phyloP scores from a whole-genome alignment of 2,888 invertebrate species.

The Dascillus cervinus region DNA sequence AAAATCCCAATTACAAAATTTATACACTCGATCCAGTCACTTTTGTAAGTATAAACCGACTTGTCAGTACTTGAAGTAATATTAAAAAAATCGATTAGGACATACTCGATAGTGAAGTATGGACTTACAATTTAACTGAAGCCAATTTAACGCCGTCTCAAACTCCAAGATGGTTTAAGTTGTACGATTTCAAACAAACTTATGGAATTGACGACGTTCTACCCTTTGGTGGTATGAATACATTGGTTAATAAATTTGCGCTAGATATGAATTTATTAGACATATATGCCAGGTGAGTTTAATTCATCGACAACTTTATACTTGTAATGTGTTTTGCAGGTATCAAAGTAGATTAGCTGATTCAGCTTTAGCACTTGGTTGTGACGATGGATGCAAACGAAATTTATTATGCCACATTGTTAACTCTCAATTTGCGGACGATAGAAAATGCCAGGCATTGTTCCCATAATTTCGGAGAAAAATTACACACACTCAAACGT shows the following conservation, averaged over 20 bases:
- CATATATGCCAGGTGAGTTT: too few relatives aligned
- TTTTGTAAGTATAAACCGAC: slow-evolving; percentile 51
- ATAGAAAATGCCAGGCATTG: slow-evolving; percentile 27
- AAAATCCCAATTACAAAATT: slow-evolving; percentile 65
- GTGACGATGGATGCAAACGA: slow-evolving; percentile 15
- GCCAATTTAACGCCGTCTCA: slow-evolving; percentile 53
- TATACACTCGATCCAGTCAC: slow-evolving; percentile 57
- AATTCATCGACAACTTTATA: too few relatives aligned
- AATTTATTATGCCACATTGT: slow-evolving; percentile 46
- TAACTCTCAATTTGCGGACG: slow-evolving; percentile 45
- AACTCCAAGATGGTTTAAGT: slow-evolving; percentile 62
- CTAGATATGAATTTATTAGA: too few relatives aligned
- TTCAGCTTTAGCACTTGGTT: slow-evolving; percentile 14
- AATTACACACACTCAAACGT: too few relatives aligned
- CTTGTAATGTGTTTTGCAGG: slow-evolving; percentile 4
- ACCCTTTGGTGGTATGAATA: slow-evolving; percentile 38
- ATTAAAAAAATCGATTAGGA: slow-evolving; percentile 44
- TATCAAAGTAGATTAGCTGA: slow-evolving; percentile 14
- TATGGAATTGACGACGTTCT: slow-evolving; percentile 43
- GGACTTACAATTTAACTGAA: slow-evolving; percentile 66
- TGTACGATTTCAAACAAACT: slow-evolving; percentile 62
- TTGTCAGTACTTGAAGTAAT: too few relatives aligned
- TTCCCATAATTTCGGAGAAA: too few relatives aligned
- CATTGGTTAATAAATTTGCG: slow-evolving; percentile 37
- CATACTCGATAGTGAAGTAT: slow-evolving; percentile 59